Evolutionary conservation across 2,797 vertebrate genomes (phyloP).

Genomic region (Parauchenoglanis ngamensis): DNA sequence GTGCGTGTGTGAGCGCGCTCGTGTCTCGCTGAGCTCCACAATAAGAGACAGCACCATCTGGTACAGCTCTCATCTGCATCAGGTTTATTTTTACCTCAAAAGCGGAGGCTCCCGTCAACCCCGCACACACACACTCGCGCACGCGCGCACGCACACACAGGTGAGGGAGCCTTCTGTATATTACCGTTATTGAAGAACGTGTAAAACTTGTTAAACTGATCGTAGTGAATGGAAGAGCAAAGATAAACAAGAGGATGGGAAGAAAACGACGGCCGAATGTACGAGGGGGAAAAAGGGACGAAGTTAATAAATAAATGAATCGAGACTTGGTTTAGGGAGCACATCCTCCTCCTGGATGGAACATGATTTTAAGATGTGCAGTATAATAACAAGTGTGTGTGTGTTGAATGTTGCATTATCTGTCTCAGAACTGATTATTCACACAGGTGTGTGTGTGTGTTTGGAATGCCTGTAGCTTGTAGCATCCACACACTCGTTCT

Average conservation of each 20-base stretch:
- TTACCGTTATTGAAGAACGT: neutral
- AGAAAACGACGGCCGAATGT: too few species aligned
- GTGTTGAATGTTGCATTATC: neutral
- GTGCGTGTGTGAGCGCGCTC: too few species aligned
- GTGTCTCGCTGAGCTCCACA: neutral
- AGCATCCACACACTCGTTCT: neutral
- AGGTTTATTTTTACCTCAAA: constrained; percentile 28
- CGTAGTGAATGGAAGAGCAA: neutral
- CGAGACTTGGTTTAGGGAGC: neutral
- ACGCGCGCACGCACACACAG: neutral
- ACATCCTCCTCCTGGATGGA: neutral
- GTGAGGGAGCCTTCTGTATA: neutral
- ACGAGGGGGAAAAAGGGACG: neutral
- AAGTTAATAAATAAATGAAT: neutral
- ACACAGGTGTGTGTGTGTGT: neutral
- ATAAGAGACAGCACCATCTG: constrained; percentile 30
- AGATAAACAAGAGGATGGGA: neutral
- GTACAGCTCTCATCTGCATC: constrained; percentile 27
- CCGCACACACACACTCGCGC: neutral
- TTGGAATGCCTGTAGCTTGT: neutral
- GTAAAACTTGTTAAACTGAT: neutral
- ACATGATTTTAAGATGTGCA: neutral
- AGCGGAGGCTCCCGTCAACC: neutral
- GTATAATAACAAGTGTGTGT: neutral
- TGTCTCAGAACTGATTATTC: neutral